phyloP scores from a whole-genome alignment of 1,140 invertebrate species.

The Cyphomyrmex costatus region DNA sequence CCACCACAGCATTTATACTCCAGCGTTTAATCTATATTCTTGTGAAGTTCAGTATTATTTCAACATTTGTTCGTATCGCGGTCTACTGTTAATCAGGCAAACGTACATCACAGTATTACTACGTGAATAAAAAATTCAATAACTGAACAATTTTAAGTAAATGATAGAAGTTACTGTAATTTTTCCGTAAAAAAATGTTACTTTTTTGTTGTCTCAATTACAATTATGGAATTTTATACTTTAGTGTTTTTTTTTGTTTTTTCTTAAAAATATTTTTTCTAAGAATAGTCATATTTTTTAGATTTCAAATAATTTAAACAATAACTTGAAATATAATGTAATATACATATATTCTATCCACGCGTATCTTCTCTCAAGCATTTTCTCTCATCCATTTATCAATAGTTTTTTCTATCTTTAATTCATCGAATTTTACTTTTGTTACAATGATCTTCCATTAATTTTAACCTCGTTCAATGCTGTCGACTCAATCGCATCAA shows the following conservation, averaged over 20 bases:
- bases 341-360: background rate
- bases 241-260: background rate
- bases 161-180: background rate
- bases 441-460: background rate
- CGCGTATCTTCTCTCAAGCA: background rate
- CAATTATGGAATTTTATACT: background rate
- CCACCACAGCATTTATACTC: slow-evolving; percentile 31
- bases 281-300: background rate
- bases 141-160: background rate
- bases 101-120: background rate
- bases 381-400: background rate
- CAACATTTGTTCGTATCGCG: slow-evolving; percentile 34
- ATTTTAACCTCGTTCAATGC: background rate
- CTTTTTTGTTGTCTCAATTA: background rate
- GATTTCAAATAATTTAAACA: background rate
- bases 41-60: slow-evolving; percentile 54
- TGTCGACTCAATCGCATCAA: background rate
- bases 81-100: background rate
- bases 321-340: too few relatives aligned
- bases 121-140: slow-evolving; percentile 6
- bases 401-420: background rate
- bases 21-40: slow-evolving; percentile 50
- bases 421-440: slow-evolving; percentile 23
- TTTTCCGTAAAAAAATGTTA: background rate
- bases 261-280: background rate